Conservation (phyloP, 2,888 invertebrate genomes). For the Meiosimyza decipiens region DNA sequence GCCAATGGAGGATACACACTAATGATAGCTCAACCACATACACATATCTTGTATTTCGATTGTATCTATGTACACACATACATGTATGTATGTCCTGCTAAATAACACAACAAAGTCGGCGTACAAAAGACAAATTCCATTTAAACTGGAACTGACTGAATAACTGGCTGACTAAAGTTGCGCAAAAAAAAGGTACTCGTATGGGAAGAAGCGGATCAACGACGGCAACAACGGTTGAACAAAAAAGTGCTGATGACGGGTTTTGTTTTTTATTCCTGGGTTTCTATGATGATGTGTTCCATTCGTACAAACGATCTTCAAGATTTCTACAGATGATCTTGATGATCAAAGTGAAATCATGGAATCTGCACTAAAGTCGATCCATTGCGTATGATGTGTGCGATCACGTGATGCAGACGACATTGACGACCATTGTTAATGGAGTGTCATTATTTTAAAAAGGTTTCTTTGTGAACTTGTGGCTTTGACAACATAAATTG, state of each 20-base stretch:
- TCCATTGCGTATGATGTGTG: background rate
- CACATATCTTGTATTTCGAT: too few species aligned
- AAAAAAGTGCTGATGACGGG: constrained; percentile 12
- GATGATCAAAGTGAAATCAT: constrained; percentile 21
- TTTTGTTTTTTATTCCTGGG: constrained; percentile 1
- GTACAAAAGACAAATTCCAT: constrained; percentile 45
- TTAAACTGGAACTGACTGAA: constrained; percentile 46
- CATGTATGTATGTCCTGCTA: too few species aligned
- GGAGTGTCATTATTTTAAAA: constrained; percentile 38
- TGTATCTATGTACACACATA: too few species aligned
- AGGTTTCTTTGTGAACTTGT: background rate
- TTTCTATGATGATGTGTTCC: constrained; percentile 17
- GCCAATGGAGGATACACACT: too few species aligned
- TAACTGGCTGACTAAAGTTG: background rate
- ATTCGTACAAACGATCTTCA: constrained; percentile 6
- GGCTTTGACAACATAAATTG: too few species aligned
- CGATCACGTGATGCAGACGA: constrained; percentile 23
- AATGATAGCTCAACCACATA: too few species aligned
- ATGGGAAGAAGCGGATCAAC: constrained; percentile 14
- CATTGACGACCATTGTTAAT: constrained; percentile 37
- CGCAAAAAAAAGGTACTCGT: constrained; percentile 4
- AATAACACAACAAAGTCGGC: constrained; percentile 36
- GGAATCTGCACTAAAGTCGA: background rate
- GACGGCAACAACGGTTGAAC: constrained; percentile 1
- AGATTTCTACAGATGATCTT: constrained; percentile 35